Base-by-base conservation (phyloP, 1,140 invertebrate species). In the Drosophila tropicalis region DNA sequence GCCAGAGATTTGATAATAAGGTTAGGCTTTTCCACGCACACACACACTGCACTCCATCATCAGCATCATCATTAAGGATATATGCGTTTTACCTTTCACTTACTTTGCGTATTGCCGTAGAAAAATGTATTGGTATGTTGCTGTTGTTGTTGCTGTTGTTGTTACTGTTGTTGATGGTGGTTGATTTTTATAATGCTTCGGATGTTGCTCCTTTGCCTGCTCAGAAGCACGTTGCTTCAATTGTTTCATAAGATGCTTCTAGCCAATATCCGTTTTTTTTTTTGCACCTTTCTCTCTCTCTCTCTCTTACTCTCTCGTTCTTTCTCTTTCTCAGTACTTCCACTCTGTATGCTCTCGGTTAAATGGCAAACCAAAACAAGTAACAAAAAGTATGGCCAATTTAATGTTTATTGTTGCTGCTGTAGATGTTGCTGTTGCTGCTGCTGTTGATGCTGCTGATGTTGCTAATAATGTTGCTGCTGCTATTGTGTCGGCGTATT, bases 61-160 rank as follows among this genome's bases (percentile, higher is more conserved):
- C 44, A 19, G n/a, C 44, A 51, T 22, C 44, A 22, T 22, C 13
- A 6, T 15, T n/a, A 44, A 44, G 13, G 6, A 15, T 29, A 29
- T 29, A 29, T 47, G 44, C 44, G 17, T 22, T 22, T 19, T 19
- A 51, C 44, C 76, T 82, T 29, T 79, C 70, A 87, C 84, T 87
- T 80, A 87, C 83, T 87, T 85, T 89, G 83, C 83, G 83, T 87
- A 87, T 87, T 77, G 80, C 83, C 83, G 72, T 87, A 80, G 62
- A 83, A 83, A 83, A 83, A 84, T 83, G 76, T 79, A 72, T 69
- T 76, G 76, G 76, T 67, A 84, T 84, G 84, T 82, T 82, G 72
- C 77, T 74, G 78, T n/a, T 70, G 25, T 25, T 84, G 83, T 82
- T 79, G 72, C 74, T 74, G 78, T 15, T 70, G 29, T 29, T 84